Base-by-base conservation (phyloP, 1,140 invertebrate species). In the Megalonaias nervosa region DNA sequence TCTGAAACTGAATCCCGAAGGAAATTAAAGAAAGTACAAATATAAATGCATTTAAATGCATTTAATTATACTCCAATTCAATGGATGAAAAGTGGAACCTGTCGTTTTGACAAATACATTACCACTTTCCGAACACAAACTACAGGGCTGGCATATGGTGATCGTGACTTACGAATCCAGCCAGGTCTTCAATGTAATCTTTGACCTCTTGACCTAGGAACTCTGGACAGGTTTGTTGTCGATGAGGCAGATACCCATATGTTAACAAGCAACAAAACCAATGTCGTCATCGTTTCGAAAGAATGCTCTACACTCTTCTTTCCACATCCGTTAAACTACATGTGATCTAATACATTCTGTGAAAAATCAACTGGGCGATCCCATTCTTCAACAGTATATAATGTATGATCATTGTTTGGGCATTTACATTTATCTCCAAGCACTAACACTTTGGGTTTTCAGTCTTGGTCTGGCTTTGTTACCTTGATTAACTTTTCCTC, bases 111-210 rank as follows among this genome's bases (percentile, higher is more conserved):
- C 26, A 83, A 31, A 11, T 31, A 74, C 17, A 64, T 61, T 31
- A 80, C 68, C 55, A 77, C 79, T 55, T 83, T 83, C 0, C 76
- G 62, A 12, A 82, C 73, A 66, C 74, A 67, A 14, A 83, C 80
- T 0, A 85, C 58, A 14, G 79, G 81, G 61, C 68, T 76, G 23
- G 76, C 59, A 67, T 81, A 82, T 31, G 56, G 15, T 16, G 69
- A 73, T 21, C 14, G 55, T 6, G 59, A 72, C 81, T 77, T 17
- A 60, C 26, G 14, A n/a, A 59, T 31, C 1, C 23, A 12, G 67
- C 17, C 65, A 77, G 26, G 17, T 74, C 57, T 21, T 57, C 48
- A 9, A 68, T 26, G 38, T 78, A 73, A 23, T 68, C 67, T 23
- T 67, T 55, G 17, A 69, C 67, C 58, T 78, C 80, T 23, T 64